Conservation (phyloP, 2,888 invertebrate genomes). For the Beris chalybata region DNA sequence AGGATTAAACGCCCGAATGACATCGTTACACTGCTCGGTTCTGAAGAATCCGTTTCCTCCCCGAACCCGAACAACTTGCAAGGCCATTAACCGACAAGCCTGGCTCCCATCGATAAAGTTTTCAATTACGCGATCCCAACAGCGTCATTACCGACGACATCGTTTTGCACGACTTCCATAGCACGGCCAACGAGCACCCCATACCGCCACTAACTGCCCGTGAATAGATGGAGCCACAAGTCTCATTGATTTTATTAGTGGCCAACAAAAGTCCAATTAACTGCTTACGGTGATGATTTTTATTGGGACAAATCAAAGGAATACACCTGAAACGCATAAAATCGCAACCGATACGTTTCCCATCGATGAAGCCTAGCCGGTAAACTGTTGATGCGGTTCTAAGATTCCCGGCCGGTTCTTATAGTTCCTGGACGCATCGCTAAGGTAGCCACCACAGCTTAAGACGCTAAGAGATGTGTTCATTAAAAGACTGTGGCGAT, state of each 20-base stretch:
- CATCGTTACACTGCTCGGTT: no score
- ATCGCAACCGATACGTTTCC: conserved; percentile 24
- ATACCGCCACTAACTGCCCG: no score
- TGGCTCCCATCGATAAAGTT: conserved; percentile 22
- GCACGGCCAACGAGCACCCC: no score
- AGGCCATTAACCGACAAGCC: no score
- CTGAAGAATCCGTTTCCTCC: no score
- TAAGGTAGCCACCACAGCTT: no score
- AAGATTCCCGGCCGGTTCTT: no score
- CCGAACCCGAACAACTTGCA: no score
- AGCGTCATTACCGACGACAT: conserved; percentile 27
- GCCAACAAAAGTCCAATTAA: conserved; percentile 53
- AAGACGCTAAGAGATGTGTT: conserved; percentile 42
- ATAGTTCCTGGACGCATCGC: no score
- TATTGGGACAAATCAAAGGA: conserved; percentile 38
- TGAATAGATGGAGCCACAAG: background rate
- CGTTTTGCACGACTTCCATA: conserved; percentile 25
- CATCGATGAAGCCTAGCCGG: conserved; percentile 4
- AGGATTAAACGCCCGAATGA: no score
- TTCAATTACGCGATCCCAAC: conserved; percentile 31
- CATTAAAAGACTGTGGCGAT: conserved; percentile 41
- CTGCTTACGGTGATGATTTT: conserved; percentile 47
- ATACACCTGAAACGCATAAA: conserved; percentile 32
- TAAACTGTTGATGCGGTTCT: no score
- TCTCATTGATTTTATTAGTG: conserved; percentile 43